A percentile compares a stretch with the other conserved stretches of the same genome.
Evolutionary conservation across 2,113 vertebrate species (phyloP).

Genomic region (Prunella himalayana): DNA sequence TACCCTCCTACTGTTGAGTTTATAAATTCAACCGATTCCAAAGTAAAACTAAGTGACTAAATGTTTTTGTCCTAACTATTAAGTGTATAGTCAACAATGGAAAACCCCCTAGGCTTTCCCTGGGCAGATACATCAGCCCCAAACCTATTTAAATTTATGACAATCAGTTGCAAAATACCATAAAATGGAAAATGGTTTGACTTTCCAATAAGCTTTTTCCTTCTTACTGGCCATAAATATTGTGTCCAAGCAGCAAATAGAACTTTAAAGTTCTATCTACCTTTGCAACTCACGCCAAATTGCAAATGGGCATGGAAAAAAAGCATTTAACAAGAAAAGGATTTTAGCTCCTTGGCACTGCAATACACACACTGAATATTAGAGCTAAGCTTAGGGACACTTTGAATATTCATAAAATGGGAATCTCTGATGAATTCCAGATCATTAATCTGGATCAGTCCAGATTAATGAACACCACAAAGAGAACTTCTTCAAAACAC

Average conservation of each 20-base stretch:
- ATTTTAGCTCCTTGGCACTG: not conserved
- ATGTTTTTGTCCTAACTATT: not conserved
- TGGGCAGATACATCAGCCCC: not conserved
- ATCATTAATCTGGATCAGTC: not conserved
- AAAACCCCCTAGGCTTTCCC: not conserved
- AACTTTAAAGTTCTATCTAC: not conserved
- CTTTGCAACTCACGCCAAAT: not conserved
- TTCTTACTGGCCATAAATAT: not conserved
- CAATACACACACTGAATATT: not conserved
- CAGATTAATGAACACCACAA: not conserved
- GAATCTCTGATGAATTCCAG: not conserved
- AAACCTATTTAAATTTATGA: not conserved
- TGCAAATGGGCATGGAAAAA: not conserved
- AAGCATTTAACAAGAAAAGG: not conserved
- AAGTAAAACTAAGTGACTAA: not conserved
- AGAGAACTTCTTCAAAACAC: not conserved
- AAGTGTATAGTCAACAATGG: not conserved
- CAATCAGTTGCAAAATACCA: not conserved
- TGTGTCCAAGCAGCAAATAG: not conserved
- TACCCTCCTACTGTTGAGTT: not conserved
- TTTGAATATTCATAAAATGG: not conserved
- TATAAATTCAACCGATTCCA: not conserved
- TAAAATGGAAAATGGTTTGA: not conserved
- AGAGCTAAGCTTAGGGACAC: not conserved
- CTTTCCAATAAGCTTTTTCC: not conserved